Evolutionary conservation across 1,140 invertebrate genomes (phyloP).

Genomic region (Hypsibius dujardini): DNA sequence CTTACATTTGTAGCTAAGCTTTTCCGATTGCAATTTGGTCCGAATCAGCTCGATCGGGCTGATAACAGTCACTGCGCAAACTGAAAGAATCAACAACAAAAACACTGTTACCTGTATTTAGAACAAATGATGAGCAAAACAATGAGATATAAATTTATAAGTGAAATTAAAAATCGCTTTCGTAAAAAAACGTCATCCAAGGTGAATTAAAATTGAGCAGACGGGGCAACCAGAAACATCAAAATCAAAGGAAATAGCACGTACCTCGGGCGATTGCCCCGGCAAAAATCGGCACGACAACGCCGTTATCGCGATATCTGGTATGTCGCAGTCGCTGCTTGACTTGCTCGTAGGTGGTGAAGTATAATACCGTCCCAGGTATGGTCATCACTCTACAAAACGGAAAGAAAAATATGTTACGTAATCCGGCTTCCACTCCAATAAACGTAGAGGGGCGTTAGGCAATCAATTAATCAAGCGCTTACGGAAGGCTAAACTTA

Average conservation of each 20-base stretch:
- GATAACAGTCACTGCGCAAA: conserved; percentile 33
- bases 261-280: conserved; percentile 24
- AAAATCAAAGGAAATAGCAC: conserved; percentile 18
- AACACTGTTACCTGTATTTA: not conserved
- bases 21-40: conserved; percentile 39
- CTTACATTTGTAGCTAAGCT: conserved; percentile 32
- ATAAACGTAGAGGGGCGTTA: no score
- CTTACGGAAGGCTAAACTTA: no score
- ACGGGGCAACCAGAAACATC: conserved; percentile 22
- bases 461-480: no score
- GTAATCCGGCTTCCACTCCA: no score
- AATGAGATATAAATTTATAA: no score
- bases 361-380: conserved; percentile 41
- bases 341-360: conserved; percentile 38
- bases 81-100: conserved; percentile 25
- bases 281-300: conserved; percentile 25
- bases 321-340: conserved; percentile 23
- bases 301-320: not conserved
- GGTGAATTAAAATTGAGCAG: no score
- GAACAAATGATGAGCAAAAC: no score
- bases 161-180: no score
- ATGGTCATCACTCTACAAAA: conserved; percentile 36
- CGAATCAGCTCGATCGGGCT: conserved; percentile 38
- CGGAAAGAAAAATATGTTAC: no score
- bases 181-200: no score